Percentiles rank a stretch among this genome's conserved stretches.
phyloP scores from a whole-genome alignment of 2,888 invertebrate species.

The Melanargia galathea region DNA sequence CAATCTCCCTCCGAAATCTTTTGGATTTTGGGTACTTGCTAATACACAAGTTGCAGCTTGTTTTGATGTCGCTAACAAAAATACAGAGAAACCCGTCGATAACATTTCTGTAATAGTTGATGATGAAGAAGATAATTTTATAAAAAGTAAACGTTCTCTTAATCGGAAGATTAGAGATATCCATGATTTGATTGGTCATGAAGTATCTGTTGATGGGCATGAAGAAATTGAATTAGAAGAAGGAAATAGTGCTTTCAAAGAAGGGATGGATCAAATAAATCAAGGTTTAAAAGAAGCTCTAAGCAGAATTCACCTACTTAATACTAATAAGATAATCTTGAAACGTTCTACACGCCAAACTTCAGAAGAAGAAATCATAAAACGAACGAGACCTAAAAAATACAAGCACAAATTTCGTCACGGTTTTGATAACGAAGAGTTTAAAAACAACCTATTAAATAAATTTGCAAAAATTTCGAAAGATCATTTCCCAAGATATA shows the following conservation, averaged over 20 bases:
- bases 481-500: constrained; percentile 22
- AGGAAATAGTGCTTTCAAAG: constrained; percentile 46
- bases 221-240: constrained; percentile 45
- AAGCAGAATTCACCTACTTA: constrained; percentile 45
- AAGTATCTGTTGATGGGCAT: constrained; percentile 41
- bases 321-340: constrained; percentile 23
- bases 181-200: constrained; percentile 3
- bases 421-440: constrained; percentile 25
- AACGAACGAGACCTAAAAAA: constrained; percentile 38
- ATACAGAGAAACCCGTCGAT: constrained; percentile 39
- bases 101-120: constrained; percentile 42
- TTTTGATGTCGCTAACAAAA: constrained; percentile 47
- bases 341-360: constrained; percentile 43
- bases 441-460: constrained; percentile 20
- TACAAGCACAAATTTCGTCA: constrained; percentile 42
- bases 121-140: constrained; percentile 38
- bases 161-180: constrained; percentile 34
- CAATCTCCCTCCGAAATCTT: constrained; percentile 84
- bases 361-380: constrained; percentile 36
- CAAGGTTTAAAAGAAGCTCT: constrained; percentile 53
- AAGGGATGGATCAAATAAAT: constrained; percentile 53
- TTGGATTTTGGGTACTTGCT: constrained; percentile 89
- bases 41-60: constrained; percentile 84
- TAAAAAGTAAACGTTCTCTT: constrained; percentile 53
- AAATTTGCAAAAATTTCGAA: constrained; percentile 27